These are phyloP conservation scores for Cryptoblepharus egeriae DNA, from an alignment of 2,797 vertebrate species.

Conservation along the genomic window DNA sequence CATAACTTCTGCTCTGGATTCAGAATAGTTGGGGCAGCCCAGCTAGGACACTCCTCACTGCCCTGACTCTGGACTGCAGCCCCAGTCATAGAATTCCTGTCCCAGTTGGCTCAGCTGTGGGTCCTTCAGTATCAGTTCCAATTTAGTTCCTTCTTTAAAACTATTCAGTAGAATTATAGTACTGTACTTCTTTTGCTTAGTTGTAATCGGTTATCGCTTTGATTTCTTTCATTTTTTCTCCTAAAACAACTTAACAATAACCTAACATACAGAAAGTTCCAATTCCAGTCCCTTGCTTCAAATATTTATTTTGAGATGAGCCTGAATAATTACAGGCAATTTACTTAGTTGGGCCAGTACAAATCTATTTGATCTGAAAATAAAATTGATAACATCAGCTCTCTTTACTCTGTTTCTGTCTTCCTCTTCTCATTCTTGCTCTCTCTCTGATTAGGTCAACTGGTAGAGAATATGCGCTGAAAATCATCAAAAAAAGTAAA, in stretches of 20 bases:
- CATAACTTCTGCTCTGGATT: no score
- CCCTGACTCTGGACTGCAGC: no score
- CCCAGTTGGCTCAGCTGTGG: not conserved
- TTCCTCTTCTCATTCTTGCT: not conserved
- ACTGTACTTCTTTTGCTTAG: not conserved
- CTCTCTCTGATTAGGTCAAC: constrained; percentile 81
- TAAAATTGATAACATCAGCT: not conserved
- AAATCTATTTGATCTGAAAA: not conserved
- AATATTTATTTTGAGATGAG: not conserved
- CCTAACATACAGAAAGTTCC: not conserved
- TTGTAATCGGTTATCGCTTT: not conserved
- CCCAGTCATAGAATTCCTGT: not conserved
- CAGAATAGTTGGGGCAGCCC: no score
- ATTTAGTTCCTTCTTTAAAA: not conserved
- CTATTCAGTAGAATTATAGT: not conserved
- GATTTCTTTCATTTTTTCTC: no score
- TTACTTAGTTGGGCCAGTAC: not conserved
- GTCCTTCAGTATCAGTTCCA: not conserved
- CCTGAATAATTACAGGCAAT: not conserved
- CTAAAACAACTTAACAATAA: no score
- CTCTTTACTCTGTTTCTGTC: not conserved
- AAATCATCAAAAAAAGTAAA: constrained; percentile 98
- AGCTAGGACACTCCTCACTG: no score
- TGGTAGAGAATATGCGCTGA: constrained; percentile 94
- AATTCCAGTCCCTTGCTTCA: no score